Evolutionary conservation across 2,113 vertebrate species (phyloP).

Genomic region (Notarius lentiginosus): DNA sequence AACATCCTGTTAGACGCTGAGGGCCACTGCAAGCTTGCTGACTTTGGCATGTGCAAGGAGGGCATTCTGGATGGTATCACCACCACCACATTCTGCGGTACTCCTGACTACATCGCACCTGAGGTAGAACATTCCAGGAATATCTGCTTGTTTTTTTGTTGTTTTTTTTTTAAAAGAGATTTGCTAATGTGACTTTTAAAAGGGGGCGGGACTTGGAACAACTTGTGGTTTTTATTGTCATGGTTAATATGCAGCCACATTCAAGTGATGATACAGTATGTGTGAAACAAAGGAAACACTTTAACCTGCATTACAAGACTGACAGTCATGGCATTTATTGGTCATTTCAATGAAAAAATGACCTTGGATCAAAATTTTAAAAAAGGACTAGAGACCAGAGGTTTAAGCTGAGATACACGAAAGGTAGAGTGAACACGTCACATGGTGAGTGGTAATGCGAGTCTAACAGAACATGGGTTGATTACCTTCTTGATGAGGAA

Average conservation of each 20-base stretch:
- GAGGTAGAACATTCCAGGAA: constrained; percentile 76
- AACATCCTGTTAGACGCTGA: constrained; percentile 96
- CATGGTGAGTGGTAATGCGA: too few species aligned
- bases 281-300: neutral
- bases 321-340: neutral
- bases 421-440: too few species aligned
- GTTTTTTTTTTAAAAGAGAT: neutral
- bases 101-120: constrained; percentile 95
- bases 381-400: too few species aligned
- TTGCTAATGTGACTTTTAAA: neutral
- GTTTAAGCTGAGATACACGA: too few species aligned
- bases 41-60: constrained; percentile 99
- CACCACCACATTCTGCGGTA: constrained; percentile 96
- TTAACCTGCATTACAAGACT: neutral
- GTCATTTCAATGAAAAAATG: neutral
- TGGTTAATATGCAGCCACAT: neutral
- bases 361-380: neutral
- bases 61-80: constrained; percentile 91
- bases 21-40: constrained; percentile 95
- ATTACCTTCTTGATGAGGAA: too few species aligned
- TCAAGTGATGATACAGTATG: neutral
- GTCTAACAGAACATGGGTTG: too few species aligned
- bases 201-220: too few species aligned
- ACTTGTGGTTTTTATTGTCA: neutral
- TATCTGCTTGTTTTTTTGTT: neutral